phyloP scores from a whole-genome alignment of 1,140 invertebrate genomes.

The Brachionus rubens region DNA sequence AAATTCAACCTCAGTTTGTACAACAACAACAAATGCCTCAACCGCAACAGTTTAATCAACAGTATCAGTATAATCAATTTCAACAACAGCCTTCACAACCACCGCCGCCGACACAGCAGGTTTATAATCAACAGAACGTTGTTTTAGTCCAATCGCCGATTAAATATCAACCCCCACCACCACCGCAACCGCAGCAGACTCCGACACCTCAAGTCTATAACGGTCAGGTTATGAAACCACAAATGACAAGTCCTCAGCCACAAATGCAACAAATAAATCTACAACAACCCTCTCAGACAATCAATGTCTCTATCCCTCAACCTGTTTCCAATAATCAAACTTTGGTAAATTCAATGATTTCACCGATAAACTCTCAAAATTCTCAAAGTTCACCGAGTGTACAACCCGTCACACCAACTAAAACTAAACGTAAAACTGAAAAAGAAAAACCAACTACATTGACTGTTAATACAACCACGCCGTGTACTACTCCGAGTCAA shows the following conservation, averaged over 20 bases:
- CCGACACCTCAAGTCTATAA: too few species aligned
- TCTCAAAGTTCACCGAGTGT: neutral
- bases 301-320: constrained; percentile 8
- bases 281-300: neutral
- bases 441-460: constrained; percentile 15
- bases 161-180: neutral
- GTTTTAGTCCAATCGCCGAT: neutral
- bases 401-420: neutral
- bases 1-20: neutral
- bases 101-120: neutral
- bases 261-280: neutral
- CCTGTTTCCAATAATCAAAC: neutral
- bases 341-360: neutral
- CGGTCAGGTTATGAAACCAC: too few species aligned
- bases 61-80: neutral
- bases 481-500: neutral
- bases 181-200: too few species aligned
- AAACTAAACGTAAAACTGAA: neutral
- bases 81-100: constrained; percentile 10
- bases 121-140: constrained; percentile 4
- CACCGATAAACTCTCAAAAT: constrained; percentile 14
- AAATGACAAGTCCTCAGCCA: neutral
- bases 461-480: neutral
- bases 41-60: constrained; percentile 4
- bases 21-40: neutral